Base-by-base conservation (phyloP, 2,888 invertebrate species). In the Dasypolia templi region DNA sequence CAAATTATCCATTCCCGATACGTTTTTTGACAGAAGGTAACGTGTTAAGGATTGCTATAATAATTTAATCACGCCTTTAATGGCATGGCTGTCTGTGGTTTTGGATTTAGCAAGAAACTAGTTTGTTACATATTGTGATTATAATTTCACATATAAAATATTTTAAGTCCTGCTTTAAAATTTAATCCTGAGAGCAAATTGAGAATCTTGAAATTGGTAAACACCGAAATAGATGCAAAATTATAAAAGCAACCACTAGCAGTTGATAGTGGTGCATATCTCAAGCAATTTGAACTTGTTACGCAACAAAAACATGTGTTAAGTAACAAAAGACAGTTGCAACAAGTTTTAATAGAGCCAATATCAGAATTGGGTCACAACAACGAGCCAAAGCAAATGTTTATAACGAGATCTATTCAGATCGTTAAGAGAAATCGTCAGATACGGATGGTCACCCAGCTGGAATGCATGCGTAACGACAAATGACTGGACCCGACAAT, bases 361-460 rank as follows among this genome's bases (percentile, higher is more conserved):
- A 82, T 88, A 80, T 72, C 75, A 71, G 73, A 90, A 90, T 87
- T 86, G 79, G 91, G 90, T 86, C 88, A 89, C 84, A 86, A 62
- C 76, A 84, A 84, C 77, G 65, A 87, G 46, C 62, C 79, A 74
- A 72, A 81, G 68, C 72, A 84, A 86, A 85, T 87, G 83, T 72
- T 75, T 79, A 68, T 74, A 81, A 79, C 77, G 77, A 83, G 80
- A 83, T 76, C 72, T 86, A 87, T 88, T 88, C 81, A 90, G 88
- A 89, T 89, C 84, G 86, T 86, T 79, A 81, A 88, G 92, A 91
- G 94, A 94, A 93, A 94, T 91, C 92, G 78, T 77, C 68, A 81
- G 92, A 89, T 88, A 91, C 86, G 93, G 91, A 91, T 91, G 93
- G 93, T 89, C 92, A 91, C 87, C 80, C 89, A 84, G 77, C 42